These are phyloP conservation scores for Eulemur coronatus DNA, from an alignment of 2,797 vertebrate genomes.

Conservation along the genomic window DNA sequence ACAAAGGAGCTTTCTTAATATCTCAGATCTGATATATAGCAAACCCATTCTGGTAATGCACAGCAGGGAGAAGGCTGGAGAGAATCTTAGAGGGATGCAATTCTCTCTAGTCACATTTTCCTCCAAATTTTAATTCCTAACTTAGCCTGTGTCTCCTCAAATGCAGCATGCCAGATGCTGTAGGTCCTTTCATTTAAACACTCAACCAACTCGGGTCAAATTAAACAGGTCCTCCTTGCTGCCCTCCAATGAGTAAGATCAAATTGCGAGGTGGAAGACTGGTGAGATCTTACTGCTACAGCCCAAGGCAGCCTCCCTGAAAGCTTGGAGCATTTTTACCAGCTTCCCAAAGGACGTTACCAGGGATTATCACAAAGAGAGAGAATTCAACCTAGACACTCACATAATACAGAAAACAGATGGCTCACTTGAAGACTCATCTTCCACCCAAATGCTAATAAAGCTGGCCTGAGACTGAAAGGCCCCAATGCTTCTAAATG, in stretches of 20 bases:
- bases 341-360: slow-evolving; percentile 51
- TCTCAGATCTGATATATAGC: slow-evolving; percentile 6
- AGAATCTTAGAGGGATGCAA: background rate
- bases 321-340: background rate
- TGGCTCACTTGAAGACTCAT: slow-evolving; percentile 34
- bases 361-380: slow-evolving; percentile 46
- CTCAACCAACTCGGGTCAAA: background rate
- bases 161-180: background rate
- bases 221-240: background rate
- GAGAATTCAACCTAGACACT: slow-evolving; percentile 57
- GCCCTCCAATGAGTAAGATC: background rate
- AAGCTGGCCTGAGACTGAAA: slow-evolving; percentile 48
- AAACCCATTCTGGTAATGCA: background rate
- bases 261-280: background rate
- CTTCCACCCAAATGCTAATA: slow-evolving; percentile 64
- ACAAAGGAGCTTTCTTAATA: slow-evolving; percentile 42
- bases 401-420: slow-evolving; percentile 67
- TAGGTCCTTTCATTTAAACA: background rate
- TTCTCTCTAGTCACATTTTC: background rate
- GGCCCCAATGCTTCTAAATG: background rate
- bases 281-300: background rate
- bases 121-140: slow-evolving; percentile 42
- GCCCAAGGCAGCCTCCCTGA: background rate
- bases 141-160: background rate
- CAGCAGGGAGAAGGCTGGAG: background rate